Base-by-base conservation (phyloP, 1,140 invertebrate species). In the Drosophila carrolli region DNA sequence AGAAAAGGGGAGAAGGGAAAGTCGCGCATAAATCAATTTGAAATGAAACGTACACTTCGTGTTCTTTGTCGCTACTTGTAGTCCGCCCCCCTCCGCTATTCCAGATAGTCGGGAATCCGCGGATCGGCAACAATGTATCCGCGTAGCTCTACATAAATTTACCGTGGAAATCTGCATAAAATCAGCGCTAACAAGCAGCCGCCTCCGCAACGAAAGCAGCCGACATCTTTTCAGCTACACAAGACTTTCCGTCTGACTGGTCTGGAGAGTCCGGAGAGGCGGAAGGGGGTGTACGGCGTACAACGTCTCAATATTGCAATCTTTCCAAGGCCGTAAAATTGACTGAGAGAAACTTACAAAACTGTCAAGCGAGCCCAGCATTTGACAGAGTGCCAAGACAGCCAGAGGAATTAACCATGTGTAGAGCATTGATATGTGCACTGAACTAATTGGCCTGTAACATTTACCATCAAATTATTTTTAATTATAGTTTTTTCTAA, bases 1-100 rank as follows among this genome's bases (percentile, higher is more conserved):
- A 19, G 11, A 10, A 44, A 14, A 13, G 27, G 11, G 16, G 16
- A n/a, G 32, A 10, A 11, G 44, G 38, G 41, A 71, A 55, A 63
- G 57, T 51, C 7, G 57, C 40, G 71, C 75, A 82, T 88, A 86
- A 86, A 86, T 86, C 84, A 86, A 89, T 80, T 83, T 86, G 83
- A 86, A 86, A 86, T 88, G 83, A 89, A 86, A 86, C 80, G 80
- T 79, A 88, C 66, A 89, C 83, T 88, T 67, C 53, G 74, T 89
- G 79, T 86, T 74, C 72, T 83, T 76, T 66, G 78, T 81, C 78
- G 68, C 68, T 71, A 71, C 67, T 70, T 71, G 67, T 70, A 71
- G 44, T 29, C 35, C 43, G 27, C 40, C 10, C 44, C 44, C 44
- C 10, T 10, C 53, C 11, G 16, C 57, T 23, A 7, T 23, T 38